phyloP scores from a whole-genome alignment of 2,888 invertebrate genomes.

The Heliconius aoede region DNA sequence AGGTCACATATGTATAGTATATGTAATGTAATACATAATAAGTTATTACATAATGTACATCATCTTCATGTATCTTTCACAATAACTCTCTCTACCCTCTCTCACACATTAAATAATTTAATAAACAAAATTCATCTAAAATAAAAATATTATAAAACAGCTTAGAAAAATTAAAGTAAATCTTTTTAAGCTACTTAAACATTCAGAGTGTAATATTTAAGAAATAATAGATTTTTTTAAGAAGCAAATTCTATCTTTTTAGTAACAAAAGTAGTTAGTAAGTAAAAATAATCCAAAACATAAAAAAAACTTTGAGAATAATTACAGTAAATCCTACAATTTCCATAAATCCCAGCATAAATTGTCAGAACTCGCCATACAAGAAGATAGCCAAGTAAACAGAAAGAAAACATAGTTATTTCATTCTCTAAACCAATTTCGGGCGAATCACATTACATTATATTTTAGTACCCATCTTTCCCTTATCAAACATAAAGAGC shows the following conservation, averaged over 20 bases:
- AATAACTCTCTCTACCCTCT: background rate
- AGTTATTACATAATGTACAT: background rate
- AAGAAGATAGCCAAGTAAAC: background rate
- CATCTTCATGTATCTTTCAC: too few relatives aligned
- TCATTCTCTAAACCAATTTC: slow-evolving; percentile 1
- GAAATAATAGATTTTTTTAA: background rate
- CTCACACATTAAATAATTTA: too few relatives aligned
- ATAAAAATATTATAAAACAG: background rate
- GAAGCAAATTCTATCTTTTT: background rate
- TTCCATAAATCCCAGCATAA: background rate
- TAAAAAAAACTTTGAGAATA: background rate
- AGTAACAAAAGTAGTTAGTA: background rate
- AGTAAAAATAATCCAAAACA: background rate
- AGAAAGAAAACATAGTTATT: slow-evolving; percentile 5
- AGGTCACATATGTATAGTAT: background rate
- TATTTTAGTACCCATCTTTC: background rate
- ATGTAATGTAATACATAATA: background rate
- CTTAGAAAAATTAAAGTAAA: background rate
- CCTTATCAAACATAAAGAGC: background rate
- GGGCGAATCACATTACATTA: background rate
- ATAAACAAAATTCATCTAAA: background rate
- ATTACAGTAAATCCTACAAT: too few relatives aligned
- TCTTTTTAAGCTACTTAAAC: background rate
- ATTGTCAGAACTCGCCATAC: background rate
- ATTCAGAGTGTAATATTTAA: background rate